Evolutionary conservation across 2,888 invertebrate genomes (phyloP).

Genomic region (Yponomeuta malinellus): DNA sequence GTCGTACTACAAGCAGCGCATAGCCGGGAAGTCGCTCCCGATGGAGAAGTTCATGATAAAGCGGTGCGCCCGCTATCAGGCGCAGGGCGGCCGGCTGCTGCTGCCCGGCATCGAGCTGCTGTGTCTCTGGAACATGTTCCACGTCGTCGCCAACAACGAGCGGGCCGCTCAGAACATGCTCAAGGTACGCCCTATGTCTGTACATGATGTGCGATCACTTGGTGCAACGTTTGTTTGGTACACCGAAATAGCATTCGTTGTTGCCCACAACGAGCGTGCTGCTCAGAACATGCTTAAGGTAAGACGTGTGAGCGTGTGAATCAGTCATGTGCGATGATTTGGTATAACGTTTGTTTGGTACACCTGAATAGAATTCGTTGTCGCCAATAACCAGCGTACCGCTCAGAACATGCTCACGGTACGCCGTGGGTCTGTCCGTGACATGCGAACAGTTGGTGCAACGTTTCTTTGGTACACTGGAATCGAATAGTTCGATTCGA

Average conservation of each 20-base stretch:
- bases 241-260: conserved; percentile 45
- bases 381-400: conserved; percentile 76
- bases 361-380: too few species aligned
- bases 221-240: too few species aligned
- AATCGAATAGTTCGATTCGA: too few species aligned
- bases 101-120: conserved; percentile 92
- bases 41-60: conserved; percentile 97
- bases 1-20: conserved; percentile 88
- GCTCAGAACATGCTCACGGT: too few species aligned
- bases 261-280: conserved; percentile 81
- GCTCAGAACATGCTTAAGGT: conserved; percentile 76
- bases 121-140: conserved; percentile 95
- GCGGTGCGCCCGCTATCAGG: conserved; percentile 86
- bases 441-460: too few species aligned
- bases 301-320: too few species aligned
- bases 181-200: conserved; percentile 60
- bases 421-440: too few species aligned
- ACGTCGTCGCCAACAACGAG: conserved; percentile 83
- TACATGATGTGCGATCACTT: too few species aligned
- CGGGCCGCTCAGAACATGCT: conserved; percentile 77
- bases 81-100: conserved; percentile 82
- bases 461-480: too few species aligned
- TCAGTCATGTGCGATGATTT: too few species aligned
- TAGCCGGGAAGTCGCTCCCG: conserved; percentile 97
- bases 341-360: too few species aligned